Percentiles rank a stretch among this genome's conserved stretches.
phyloP scores from a whole-genome alignment of 2,888 invertebrate species.

The Stratiomys singularior region DNA sequence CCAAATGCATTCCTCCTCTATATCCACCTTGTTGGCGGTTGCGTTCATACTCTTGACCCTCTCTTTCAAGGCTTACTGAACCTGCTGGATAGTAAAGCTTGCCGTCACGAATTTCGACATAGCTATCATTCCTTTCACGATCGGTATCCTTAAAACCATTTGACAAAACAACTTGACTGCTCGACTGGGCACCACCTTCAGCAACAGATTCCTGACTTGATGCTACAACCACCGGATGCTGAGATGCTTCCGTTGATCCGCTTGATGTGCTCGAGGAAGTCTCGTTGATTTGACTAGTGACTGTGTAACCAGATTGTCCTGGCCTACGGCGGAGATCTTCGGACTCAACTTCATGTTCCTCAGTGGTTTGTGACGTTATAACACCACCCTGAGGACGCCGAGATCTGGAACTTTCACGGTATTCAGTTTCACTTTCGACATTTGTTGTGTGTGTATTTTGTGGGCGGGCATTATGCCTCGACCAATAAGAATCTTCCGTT shows the following conservation, averaged over 20 bases:
- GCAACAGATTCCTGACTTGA: not conserved
- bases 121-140: not conserved
- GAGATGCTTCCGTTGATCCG: not conserved
- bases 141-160: not conserved
- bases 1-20: conserved; percentile 20
- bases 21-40: conserved; percentile 5
- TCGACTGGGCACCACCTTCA: not conserved
- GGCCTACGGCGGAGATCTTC: conserved; percentile 10
- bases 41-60: conserved; percentile 9
- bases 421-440: conserved; percentile 25
- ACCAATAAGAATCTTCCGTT: conserved; percentile 35
- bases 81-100: not conserved
- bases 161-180: not conserved
- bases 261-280: not conserved
- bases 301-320: conserved; percentile 20
- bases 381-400: conserved; percentile 6
- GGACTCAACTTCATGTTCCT: conserved; percentile 21
- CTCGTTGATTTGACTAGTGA: conserved; percentile 21
- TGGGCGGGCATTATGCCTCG: not conserved
- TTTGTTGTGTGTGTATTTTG: not conserved
- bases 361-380: not conserved
- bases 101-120: not conserved
- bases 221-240: not conserved
- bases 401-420: not conserved
- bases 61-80: not conserved